Evolutionary conservation across 2,888 invertebrate species (phyloP).

Genomic region (Thymelicus acteon): DNA sequence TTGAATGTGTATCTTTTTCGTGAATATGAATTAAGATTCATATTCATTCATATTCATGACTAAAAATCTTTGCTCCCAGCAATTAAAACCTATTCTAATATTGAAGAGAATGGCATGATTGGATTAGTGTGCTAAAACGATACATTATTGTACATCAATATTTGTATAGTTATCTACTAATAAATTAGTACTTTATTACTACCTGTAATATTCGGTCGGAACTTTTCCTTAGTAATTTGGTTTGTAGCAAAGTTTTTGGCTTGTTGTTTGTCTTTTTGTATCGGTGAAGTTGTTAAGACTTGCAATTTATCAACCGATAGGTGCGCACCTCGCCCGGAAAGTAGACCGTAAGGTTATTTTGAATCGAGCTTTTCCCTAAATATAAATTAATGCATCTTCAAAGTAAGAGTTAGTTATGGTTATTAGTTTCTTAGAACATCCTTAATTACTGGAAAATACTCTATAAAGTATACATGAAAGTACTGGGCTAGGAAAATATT

Average conservation of each 20-base stretch:
- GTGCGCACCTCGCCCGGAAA: slow-evolving; percentile 64
- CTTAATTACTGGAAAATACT: slow-evolving; percentile 32
- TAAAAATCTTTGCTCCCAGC: too few species aligned
- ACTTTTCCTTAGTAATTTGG: neutral
- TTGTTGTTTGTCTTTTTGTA: slow-evolving; percentile 14
- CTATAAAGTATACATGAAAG: slow-evolving; percentile 6
- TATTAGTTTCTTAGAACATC: slow-evolving; percentile 47
- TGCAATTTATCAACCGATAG: slow-evolving; percentile 86
- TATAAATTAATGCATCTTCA: slow-evolving; percentile 43
- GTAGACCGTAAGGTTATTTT: slow-evolving; percentile 65
- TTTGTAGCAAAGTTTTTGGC: neutral
- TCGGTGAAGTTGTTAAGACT: slow-evolving; percentile 64
- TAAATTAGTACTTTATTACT: too few species aligned
- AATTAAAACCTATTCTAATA: too few species aligned
- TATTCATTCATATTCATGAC: too few species aligned
- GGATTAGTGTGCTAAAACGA: too few species aligned
- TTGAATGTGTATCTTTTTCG: too few species aligned
- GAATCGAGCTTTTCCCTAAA: slow-evolving; percentile 38
- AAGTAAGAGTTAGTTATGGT: slow-evolving; percentile 52
- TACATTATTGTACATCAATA: too few species aligned
- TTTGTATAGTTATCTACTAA: too few species aligned
- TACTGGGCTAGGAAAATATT: slow-evolving; percentile 1
- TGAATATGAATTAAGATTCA: too few species aligned
- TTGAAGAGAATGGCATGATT: too few species aligned
- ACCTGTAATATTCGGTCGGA: too few species aligned